Evolutionary conservation across 2,888 invertebrate species (phyloP).

Genomic region (Octonoba sinensis): DNA sequence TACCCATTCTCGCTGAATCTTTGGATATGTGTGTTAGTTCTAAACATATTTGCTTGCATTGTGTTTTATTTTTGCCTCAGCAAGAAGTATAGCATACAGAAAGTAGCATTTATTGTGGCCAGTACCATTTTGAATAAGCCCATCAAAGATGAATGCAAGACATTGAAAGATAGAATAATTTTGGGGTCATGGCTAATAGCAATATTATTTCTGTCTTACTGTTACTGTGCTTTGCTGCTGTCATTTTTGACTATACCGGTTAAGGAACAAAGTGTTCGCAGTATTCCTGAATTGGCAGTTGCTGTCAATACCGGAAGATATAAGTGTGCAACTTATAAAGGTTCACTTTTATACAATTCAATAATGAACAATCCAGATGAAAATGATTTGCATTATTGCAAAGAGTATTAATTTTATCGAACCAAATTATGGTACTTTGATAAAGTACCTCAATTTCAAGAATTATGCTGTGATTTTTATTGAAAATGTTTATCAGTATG

Average conservation of each 20-base stretch:
- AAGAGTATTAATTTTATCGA: conserved; percentile 4
- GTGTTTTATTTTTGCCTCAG: background rate
- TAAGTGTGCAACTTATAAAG: conserved; percentile 12
- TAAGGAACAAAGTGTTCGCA: conserved; percentile 3
- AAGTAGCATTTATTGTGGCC: background rate
- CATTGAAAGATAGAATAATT: conserved; percentile 4
- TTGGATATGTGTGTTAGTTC: background rate
- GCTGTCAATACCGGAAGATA: conserved; percentile 18
- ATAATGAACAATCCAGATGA: no score
- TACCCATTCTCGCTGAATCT: conserved; percentile 14
- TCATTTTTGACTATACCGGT: conserved; percentile 23
- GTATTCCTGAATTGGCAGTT: conserved; percentile 9
- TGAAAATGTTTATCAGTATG: no score
- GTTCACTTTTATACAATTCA: background rate
- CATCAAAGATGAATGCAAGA: background rate
- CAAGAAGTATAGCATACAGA: background rate
- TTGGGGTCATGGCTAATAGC: conserved; percentile 4
- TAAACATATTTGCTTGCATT: background rate
- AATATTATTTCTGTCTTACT: conserved; percentile 1
- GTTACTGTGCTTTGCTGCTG: conserved; percentile 30
- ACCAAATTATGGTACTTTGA: background rate
- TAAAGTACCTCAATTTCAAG: no score
- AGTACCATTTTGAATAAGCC: conserved; percentile 16
- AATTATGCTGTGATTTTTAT: no score
- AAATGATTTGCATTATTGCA: conserved; percentile 12